Percentiles rank a stretch among this genome's conserved stretches.
Evolutionary conservation across 2,888 invertebrate species (phyloP).

Genomic region (Torymus aiolomorphi): DNA sequence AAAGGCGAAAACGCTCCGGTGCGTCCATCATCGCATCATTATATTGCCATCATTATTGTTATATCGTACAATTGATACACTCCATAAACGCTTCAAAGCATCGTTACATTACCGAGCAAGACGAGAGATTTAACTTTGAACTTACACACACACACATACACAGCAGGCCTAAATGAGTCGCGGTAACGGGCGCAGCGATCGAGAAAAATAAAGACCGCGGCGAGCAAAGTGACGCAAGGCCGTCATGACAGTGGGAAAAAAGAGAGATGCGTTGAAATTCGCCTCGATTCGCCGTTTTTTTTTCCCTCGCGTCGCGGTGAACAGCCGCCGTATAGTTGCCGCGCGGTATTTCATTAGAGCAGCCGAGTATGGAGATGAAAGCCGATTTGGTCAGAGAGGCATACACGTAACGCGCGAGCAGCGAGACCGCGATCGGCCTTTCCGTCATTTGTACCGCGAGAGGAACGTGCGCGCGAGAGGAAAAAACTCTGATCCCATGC

Average conservation of each 20-base stretch:
- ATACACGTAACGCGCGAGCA: not conserved
- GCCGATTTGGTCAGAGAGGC: constrained; percentile 16
- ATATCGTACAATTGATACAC: not conserved
- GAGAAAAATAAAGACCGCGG: not conserved
- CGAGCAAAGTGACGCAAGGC: constrained; percentile 1
- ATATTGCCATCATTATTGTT: not conserved
- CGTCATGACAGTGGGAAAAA: not conserved
- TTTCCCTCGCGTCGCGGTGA: too few species aligned
- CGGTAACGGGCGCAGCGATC: not conserved
- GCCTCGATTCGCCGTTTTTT: constrained; percentile 1
- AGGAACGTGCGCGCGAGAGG: too few species aligned
- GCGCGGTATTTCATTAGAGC: constrained; percentile 26
- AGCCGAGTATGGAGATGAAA: constrained; percentile 32
- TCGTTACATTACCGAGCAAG: too few species aligned
- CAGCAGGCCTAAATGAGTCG: constrained; percentile 4
- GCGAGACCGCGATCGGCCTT: constrained; percentile 2
- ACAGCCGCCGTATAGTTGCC: not conserved
- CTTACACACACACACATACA: not conserved
- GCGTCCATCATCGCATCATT: not conserved
- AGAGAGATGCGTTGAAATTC: not conserved
- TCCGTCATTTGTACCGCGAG: not conserved
- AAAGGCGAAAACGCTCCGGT: not conserved
- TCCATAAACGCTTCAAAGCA: constrained; percentile 15
- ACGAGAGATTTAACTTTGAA: too few species aligned
- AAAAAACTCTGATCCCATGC: too few species aligned